Conservation (phyloP, 2,888 invertebrate species). For the Hanleya hanleyi region DNA sequence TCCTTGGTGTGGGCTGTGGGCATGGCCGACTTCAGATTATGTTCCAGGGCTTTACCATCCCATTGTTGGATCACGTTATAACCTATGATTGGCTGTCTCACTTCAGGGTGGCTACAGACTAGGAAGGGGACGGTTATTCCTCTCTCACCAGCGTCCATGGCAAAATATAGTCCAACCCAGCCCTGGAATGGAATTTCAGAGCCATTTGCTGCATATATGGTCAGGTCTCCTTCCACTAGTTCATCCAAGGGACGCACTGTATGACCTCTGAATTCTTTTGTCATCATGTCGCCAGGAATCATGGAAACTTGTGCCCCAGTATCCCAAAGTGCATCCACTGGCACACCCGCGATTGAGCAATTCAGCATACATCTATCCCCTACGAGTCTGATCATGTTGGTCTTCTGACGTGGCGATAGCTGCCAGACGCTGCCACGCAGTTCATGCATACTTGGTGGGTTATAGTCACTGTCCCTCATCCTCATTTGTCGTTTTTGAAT, state of each 20-base stretch:
- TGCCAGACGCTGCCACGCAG: neutral
- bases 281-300: neutral
- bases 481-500: neutral
- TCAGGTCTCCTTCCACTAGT: neutral
- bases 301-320: conserved; percentile 1
- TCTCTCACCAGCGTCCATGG: neutral
- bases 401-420: neutral
- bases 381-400: neutral
- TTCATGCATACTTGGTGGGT: neutral
- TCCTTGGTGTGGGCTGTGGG: neutral
- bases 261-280: neutral
- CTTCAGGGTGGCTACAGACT: neutral
- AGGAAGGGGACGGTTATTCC: neutral
- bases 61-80: neutral
- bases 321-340: neutral
- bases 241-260: neutral
- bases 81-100: neutral
- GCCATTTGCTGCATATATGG: neutral
- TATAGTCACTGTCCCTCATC: neutral
- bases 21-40: neutral
- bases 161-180: neutral
- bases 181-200: neutral
- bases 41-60: neutral
- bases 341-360: neutral
- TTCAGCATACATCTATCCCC: neutral